Percentiles rank a stretch among this genome's conserved stretches.
Evolutionary conservation across 64 coral and sea anemone genomes (phyloP).

Genomic region (Dendronephthya gigantea): DNA sequence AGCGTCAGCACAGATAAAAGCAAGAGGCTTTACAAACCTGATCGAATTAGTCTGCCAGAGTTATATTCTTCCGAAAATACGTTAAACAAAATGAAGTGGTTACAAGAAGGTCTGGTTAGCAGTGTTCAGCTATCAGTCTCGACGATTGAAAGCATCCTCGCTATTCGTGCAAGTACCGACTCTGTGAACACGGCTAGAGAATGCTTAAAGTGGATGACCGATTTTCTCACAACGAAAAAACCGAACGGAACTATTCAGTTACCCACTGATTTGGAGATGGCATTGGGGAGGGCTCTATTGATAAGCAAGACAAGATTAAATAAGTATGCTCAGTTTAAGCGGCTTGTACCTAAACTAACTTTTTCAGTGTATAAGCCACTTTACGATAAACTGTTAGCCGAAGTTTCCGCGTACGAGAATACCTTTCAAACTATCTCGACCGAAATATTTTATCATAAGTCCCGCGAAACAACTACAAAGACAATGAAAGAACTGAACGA

Average conservation of each 20-base stretch:
- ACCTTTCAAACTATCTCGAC: slow-evolving; percentile 3
- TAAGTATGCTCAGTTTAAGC: slow-evolving; percentile 31
- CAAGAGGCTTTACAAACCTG: slow-evolving; percentile 21
- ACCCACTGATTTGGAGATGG: slow-evolving; percentile 20
- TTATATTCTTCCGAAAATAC: background rate
- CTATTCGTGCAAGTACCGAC: background rate
- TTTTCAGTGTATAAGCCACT: slow-evolving; percentile 34
- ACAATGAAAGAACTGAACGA: slow-evolving; percentile 26
- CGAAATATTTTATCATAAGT: slow-evolving; percentile 26
- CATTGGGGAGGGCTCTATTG: slow-evolving; percentile 28
- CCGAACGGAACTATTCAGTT: background rate
- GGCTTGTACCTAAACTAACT: slow-evolving; percentile 19
- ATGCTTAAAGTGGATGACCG: slow-evolving; percentile 26
- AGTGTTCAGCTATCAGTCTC: slow-evolving; percentile 24
- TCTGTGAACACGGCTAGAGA: slow-evolving; percentile 14
- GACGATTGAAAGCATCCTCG: slow-evolving; percentile 30
- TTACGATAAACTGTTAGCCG: slow-evolving; percentile 20
- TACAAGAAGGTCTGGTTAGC: slow-evolving; percentile 11
- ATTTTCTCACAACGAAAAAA: background rate
- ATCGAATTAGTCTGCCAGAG: slow-evolving; percentile 24
- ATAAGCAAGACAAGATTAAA: slow-evolving; percentile 34
- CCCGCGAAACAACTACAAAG: slow-evolving; percentile 4
- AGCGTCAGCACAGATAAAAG: slow-evolving; percentile 26
- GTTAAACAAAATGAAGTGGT: slow-evolving; percentile 8
- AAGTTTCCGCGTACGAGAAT: slow-evolving; percentile 20